phyloP scores from a whole-genome alignment of 2,888 invertebrate species.

The Brachyptera risi region DNA sequence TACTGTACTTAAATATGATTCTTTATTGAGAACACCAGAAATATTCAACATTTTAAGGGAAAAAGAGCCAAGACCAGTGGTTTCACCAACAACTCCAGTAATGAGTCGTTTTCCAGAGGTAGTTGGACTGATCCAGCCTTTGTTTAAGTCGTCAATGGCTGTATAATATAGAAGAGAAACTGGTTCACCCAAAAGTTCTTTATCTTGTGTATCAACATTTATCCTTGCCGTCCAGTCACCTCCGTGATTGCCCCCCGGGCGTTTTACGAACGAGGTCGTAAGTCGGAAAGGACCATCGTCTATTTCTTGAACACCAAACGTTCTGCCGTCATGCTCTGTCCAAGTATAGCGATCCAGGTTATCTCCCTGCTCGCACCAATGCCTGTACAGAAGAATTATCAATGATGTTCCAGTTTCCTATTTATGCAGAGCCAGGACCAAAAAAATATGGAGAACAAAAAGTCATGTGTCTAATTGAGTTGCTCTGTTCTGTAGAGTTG shows the following conservation, averaged over 20 bases:
- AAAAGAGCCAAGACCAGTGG: constrained; percentile 75
- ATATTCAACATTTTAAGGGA: constrained; percentile 52
- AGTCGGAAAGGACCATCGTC: constrained; percentile 72
- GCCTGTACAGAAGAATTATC: constrained; percentile 50
- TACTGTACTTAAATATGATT: constrained; percentile 68
- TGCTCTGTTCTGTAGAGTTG: too few species aligned
- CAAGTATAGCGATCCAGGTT: constrained; percentile 71
- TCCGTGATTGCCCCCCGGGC: constrained; percentile 71
- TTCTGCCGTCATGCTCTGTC: constrained; percentile 87
- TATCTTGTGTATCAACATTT: constrained; percentile 50
- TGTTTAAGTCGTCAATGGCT: constrained; percentile 68
- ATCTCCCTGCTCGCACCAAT: constrained; percentile 91
- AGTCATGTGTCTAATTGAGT: too few species aligned
- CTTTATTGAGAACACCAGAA: constrained; percentile 54
- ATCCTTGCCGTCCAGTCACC: constrained; percentile 93
- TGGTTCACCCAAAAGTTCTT: constrained; percentile 43
- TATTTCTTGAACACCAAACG: constrained; percentile 89
- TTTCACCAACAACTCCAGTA: constrained; percentile 67
- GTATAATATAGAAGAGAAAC: constrained; percentile 76
- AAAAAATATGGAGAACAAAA: too few species aligned
- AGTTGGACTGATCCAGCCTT: constrained; percentile 53
- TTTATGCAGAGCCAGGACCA: neutral
- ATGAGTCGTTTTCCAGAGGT: constrained; percentile 48
- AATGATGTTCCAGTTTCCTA: neutral
- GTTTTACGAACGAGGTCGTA: constrained; percentile 85